Conservation (phyloP, 2,113 vertebrate species). For the Aspidoscelis tigris region DNA sequence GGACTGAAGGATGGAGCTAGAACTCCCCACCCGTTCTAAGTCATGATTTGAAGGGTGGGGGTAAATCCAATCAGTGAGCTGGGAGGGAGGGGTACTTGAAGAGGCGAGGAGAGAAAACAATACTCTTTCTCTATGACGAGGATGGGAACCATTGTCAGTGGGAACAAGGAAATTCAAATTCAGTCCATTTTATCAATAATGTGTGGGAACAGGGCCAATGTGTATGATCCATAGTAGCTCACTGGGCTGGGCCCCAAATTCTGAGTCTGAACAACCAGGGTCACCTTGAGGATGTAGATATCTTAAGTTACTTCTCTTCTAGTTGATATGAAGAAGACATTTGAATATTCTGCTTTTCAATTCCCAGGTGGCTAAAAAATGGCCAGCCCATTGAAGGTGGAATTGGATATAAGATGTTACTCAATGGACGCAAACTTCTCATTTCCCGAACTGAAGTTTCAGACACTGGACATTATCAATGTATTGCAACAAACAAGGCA, state of each 20-base stretch:
- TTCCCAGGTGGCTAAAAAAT: slow-evolving; percentile 90
- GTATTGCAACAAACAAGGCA: slow-evolving; percentile 88
- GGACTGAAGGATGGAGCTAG: too few species aligned
- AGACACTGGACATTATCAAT: slow-evolving; percentile 89
- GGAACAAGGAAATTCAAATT: too few species aligned
- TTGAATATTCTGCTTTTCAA: slow-evolving; percentile 44
- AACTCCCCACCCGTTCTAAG: too few species aligned
- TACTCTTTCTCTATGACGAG: too few species aligned
- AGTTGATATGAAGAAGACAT: neutral
- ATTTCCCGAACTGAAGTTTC: slow-evolving; percentile 86
- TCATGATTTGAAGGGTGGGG: too few species aligned
- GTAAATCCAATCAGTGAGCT: too few species aligned
- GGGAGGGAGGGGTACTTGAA: too few species aligned
- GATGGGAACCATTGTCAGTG: too few species aligned
- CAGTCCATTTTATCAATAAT: too few species aligned
- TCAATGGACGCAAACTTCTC: slow-evolving; percentile 84
- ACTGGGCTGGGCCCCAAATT: neutral
- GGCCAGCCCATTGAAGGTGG: slow-evolving; percentile 79
- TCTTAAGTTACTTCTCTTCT: neutral
- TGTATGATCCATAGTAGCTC: neutral
- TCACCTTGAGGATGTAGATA: neutral
- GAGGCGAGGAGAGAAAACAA: too few species aligned
- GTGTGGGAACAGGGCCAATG: too few species aligned
- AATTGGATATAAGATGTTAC: slow-evolving; percentile 76
- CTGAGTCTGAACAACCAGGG: neutral